These are phyloP conservation scores for Drosophila antonietae DNA, from an alignment of 2,888 invertebrate species.

Conservation along the genomic window DNA sequence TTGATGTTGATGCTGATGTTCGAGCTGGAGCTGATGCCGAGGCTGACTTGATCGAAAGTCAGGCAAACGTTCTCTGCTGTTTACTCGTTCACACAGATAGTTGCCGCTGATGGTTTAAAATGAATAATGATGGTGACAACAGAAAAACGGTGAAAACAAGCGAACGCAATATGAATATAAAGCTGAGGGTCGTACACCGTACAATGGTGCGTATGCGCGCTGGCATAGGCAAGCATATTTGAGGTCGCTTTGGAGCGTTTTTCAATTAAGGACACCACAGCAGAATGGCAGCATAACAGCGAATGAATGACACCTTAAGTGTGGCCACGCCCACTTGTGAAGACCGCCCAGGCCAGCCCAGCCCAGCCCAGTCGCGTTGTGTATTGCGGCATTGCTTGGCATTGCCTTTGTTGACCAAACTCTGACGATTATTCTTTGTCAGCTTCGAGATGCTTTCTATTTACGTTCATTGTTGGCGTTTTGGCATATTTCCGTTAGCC, in stretches of 20 bases:
- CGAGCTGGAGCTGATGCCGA: constrained; percentile 15
- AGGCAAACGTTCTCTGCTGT: constrained; percentile 25
- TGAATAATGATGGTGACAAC: constrained; percentile 76
- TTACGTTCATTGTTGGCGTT: constrained; percentile 57
- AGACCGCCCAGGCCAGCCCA: too few relatives aligned
- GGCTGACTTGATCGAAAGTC: constrained; percentile 55
- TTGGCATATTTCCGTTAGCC: constrained; percentile 69
- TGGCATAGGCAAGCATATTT: constrained; percentile 42
- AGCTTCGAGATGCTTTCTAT: constrained; percentile 56
- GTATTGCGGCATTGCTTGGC: background rate
- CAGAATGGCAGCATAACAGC: constrained; percentile 36
- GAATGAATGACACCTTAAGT: constrained; percentile 76
- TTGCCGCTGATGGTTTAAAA: constrained; percentile 35
- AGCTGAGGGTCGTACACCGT: constrained; percentile 43
- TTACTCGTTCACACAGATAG: constrained; percentile 25
- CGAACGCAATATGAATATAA: constrained; percentile 76
- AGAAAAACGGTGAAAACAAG: constrained; percentile 55
- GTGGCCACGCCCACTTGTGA: constrained; percentile 24
- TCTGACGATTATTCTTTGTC: constrained; percentile 66
- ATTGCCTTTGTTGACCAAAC: constrained; percentile 36
- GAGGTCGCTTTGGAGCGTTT: constrained; percentile 34
- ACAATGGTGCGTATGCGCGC: constrained; percentile 53
- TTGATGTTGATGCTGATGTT: constrained; percentile 13
- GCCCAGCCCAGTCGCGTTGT: constrained; percentile 6
- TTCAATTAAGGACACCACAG: constrained; percentile 50